Evolutionary conservation across 2,888 invertebrate species (phyloP), one percentile per base, ranked within the genome.

Genomic region (Agrotis puta): DNA sequence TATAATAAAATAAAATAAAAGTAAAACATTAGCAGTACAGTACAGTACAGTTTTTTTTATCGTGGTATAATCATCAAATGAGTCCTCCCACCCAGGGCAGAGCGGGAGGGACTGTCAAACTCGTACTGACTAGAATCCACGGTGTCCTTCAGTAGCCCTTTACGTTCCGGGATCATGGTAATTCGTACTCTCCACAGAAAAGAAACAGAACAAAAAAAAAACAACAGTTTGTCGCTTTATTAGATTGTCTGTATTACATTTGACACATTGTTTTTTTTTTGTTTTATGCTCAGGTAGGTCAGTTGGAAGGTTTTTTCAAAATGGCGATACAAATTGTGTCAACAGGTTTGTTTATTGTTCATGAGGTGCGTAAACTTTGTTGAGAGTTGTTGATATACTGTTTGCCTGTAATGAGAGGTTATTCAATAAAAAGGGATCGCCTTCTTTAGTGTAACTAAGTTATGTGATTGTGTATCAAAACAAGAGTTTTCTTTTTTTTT

Each of bases 161-260:
- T n/a, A n/a, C n/a, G n/a, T n/a, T n/a, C n/a, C n/a, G n/a, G n/a
- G n/a, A n/a, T n/a, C n/a, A n/a, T n/a, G n/a, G n/a, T n/a, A n/a
- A n/a, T n/a, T n/a, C n/a, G n/a, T n/a, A n/a, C 65, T 43, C 51
- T 74, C 24, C 43, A 63, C 64, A 53, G 27, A 59, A n/a, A n/a
- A n/a, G 50, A 75, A 72, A 57, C n/a, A 51, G n/a, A 62, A 74
- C 20, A 65, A 68, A 65, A 69, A 68, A 57, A 39, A 39, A 11
- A 48, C n/a, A 63, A 53, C 7, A 6, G 22, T 16, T 59, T 63
- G 65, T 61, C 39, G 2, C 39, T 74, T 70, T 78, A 82, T 81
- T 73, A 63, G n/a, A 81, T 82, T 81, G 74, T 18, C 45, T 45
- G 62, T 64, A 71, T 81, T 75, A 68, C 58, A 80, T 76, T 65